A percentile compares a stretch with the other conserved stretches of the same genome.
Evolutionary conservation across 2,888 invertebrate genomes (phyloP).

Genomic region (Azorinus chamasolen): DNA sequence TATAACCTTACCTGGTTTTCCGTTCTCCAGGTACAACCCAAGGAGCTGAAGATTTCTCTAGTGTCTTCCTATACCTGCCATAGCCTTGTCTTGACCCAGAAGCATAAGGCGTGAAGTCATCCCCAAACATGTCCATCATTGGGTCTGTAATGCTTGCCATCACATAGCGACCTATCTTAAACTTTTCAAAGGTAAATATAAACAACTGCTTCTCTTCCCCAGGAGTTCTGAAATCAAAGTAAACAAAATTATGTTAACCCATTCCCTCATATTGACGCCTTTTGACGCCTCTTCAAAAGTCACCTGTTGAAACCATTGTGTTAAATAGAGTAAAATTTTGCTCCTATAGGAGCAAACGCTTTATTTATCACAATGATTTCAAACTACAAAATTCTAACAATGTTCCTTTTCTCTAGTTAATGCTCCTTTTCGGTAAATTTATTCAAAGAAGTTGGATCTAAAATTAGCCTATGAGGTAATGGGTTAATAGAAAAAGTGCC

Average conservation of each 20-base stretch:
- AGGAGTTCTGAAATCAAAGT: conserved; percentile 60
- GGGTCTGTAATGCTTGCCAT: conserved; percentile 67
- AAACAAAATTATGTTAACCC: neutral
- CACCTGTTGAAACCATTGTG: too few species aligned
- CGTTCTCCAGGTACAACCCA: conserved; percentile 79
- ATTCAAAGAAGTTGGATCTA: too few species aligned
- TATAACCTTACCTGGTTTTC: conserved; percentile 69
- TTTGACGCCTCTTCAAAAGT: too few species aligned
- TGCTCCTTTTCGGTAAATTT: too few species aligned
- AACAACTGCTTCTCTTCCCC: conserved; percentile 78
- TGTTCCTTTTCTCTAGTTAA: too few species aligned
- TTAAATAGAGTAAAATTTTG: too few species aligned
- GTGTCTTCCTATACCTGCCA: conserved; percentile 54
- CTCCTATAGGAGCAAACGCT: too few species aligned
- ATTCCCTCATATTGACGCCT: too few species aligned
- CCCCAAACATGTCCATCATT: conserved; percentile 38
- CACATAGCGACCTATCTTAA: conserved; percentile 76
- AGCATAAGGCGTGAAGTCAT: conserved; percentile 27
- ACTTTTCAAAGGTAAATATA: conserved; percentile 76
- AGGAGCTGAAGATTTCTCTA: conserved; percentile 34
- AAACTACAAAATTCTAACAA: too few species aligned
- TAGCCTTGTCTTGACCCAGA: conserved; percentile 47
- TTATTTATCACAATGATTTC: too few species aligned
- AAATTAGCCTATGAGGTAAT: too few species aligned
- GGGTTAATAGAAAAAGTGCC: too few species aligned